Percentiles rank a stretch among this genome's conserved stretches.
Conservation (phyloP, 2,888 invertebrate genomes). For the Amiota minor region DNA sequence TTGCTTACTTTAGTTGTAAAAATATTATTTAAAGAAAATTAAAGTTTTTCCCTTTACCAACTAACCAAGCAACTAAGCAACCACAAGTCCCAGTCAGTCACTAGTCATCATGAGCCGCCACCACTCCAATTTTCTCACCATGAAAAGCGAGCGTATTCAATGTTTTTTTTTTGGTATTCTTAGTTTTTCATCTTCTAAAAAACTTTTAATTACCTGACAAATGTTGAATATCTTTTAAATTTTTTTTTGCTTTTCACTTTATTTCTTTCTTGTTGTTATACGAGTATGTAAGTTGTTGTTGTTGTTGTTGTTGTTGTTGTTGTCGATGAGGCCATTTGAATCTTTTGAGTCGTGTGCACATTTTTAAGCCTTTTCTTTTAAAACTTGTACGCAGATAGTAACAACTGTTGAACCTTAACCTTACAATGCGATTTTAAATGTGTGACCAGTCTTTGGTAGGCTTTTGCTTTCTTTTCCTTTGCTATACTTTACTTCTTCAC, state of each 20-base stretch:
- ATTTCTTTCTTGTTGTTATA: not conserved
- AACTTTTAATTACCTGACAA: too few species aligned
- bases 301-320: too few species aligned
- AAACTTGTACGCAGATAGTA: slow-evolving; percentile 44
- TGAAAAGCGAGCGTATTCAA: too few species aligned
- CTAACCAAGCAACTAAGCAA: not conserved
- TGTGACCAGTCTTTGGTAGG: slow-evolving; percentile 61
- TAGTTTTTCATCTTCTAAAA: too few species aligned
- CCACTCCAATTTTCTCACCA: not conserved
- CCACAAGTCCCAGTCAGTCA: not conserved
- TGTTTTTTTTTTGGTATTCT: too few species aligned
- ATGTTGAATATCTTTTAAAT: not conserved
- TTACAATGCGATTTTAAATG: slow-evolving; percentile 65
- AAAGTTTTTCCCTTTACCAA: slow-evolving; percentile 18
- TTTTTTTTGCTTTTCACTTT: not conserved
- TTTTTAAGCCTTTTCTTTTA: slow-evolving; percentile 33
- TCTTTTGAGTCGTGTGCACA: not conserved
- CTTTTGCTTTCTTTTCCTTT: slow-evolving; percentile 37
- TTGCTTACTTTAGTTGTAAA: slow-evolving; percentile 20
- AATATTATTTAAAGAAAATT: slow-evolving; percentile 30
- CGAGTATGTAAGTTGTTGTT: too few species aligned
- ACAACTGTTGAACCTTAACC: slow-evolving; percentile 63
- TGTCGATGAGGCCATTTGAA: too few species aligned
- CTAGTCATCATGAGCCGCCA: not conserved
- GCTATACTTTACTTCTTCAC: not conserved